phyloP scores from a whole-genome alignment of 2,797 vertebrate genomes.

The Xerus rutilus region DNA sequence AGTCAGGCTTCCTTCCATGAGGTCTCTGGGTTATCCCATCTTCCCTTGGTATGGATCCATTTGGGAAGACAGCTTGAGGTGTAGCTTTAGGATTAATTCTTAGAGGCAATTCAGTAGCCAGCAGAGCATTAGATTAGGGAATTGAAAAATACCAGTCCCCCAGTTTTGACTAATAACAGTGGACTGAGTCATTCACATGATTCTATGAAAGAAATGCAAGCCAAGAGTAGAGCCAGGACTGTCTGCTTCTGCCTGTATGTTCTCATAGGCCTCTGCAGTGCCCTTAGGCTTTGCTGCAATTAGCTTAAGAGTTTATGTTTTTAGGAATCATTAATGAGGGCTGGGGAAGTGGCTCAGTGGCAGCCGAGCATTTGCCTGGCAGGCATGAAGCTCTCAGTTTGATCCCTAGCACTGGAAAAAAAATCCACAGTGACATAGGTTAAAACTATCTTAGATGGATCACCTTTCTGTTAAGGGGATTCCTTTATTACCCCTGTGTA shows the following conservation, averaged over 20 bases:
- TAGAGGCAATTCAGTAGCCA: constrained; percentile 1
- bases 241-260: not conserved
- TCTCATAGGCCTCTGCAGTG: not conserved
- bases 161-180: constrained; percentile 25
- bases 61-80: not conserved
- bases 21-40: not conserved
- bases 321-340: not conserved
- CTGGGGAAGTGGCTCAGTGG: too few species aligned
- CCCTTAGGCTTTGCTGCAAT: not conserved
- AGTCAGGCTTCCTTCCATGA: not conserved
- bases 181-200: not conserved
- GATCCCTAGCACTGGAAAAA: too few species aligned
- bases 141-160: not conserved
- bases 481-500: not conserved
- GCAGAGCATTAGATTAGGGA: not conserved
- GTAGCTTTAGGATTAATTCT: constrained; percentile 8
- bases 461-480: not conserved
- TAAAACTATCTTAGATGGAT: not conserved
- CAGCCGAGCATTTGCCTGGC: too few species aligned
- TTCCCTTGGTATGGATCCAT: not conserved
- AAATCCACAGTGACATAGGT: not conserved
- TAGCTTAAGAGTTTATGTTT: constrained; percentile 15
- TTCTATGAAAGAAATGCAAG: constrained; percentile 31
- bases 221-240: not conserved
- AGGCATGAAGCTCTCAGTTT: too few species aligned